Evolutionary conservation across 2,888 invertebrate genomes (phyloP), one percentile per base, ranked within the genome.

Genomic region (Ptycholaimellus sp.): DNA sequence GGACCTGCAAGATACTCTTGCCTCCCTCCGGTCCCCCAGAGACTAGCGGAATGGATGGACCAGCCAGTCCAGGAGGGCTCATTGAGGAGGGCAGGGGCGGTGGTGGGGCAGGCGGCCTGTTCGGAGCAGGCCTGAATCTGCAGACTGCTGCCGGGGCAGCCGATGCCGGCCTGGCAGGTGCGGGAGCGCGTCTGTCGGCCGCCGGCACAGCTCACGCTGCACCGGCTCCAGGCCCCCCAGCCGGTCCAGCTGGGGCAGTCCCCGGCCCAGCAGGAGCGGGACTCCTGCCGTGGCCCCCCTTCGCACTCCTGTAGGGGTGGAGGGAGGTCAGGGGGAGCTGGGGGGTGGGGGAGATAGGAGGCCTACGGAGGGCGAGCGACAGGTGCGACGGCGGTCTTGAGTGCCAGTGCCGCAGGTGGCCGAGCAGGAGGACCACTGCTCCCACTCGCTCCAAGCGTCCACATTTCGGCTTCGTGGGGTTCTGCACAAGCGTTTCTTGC

Each of bases 361-460:
- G 2, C 22, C 23, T 6, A 14, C 16, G 1, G 33, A 14, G 17
- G 36, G 36, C 2, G 25, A 27, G 16, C 40, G 22, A 14, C 27
- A 23, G n/a, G n/a, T n/a, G 19, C 40, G 16, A 3, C 30, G 19
- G 7, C 47, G 38, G 14, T 66, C 68, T 54, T 72, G 72, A 33
- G 64, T 62, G 4, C 74, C 73, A 3, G 68, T 68, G 1, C 71
- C 72, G 50, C 74, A 74, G 35, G 72, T 68, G 31, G 65, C 68
- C 49, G 70, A 71, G 60, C 74, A 74, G 0, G 69, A 60, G 1
- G 71, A 69, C 73, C 51, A 53, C 19, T 42, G 42, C 14, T 43
- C 41, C 53, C 53, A 53, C 2, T 42, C 42, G 1, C 41, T 40
- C 49, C 50, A 51, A n/a, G 30, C 31, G 11, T 37, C 44, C 27